A percentile compares a stretch with the other conserved stretches of the same genome.
These are phyloP conservation scores for Leucania comma DNA, from an alignment of 2,888 invertebrate species.

Conservation along the genomic window DNA sequence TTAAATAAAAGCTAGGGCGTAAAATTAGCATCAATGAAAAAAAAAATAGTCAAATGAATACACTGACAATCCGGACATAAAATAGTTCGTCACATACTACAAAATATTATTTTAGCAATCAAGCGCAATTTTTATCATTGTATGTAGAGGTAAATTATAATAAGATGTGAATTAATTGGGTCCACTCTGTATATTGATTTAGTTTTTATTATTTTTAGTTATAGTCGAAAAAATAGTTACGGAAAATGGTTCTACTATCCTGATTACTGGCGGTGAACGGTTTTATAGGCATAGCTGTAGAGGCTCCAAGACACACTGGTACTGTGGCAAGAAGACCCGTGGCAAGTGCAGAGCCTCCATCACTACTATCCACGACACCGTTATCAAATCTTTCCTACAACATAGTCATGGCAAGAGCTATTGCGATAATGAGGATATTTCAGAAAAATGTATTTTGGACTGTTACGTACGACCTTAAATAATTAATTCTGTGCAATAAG, in stretches of 20 bases:
- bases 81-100: not conserved
- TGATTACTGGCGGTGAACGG: constrained; percentile 17
- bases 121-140: not conserved
- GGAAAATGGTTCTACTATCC: constrained; percentile 19
- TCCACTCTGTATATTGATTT: constrained; percentile 5
- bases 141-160: not conserved
- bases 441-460: constrained; percentile 9
- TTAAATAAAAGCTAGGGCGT: too few relatives aligned
- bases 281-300: constrained; percentile 28
- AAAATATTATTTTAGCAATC: not conserved
- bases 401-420: constrained; percentile 12
- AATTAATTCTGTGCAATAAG: too few relatives aligned
- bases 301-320: constrained; percentile 26
- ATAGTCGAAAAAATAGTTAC: constrained; percentile 32
- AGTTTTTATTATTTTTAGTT: constrained; percentile 19
- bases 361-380: constrained; percentile 24
- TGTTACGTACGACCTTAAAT: too few relatives aligned
- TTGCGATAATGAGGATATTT: not conserved
- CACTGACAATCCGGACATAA: not conserved
- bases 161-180: not conserved
- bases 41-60: not conserved
- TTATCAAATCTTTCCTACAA: constrained; percentile 12
- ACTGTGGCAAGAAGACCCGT: constrained; percentile 26
- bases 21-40: too few relatives aligned
- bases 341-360: constrained; percentile 37